Evolutionary conservation across 1,140 invertebrate genomes (phyloP).

Genomic region (Cepaea nemoralis): DNA sequence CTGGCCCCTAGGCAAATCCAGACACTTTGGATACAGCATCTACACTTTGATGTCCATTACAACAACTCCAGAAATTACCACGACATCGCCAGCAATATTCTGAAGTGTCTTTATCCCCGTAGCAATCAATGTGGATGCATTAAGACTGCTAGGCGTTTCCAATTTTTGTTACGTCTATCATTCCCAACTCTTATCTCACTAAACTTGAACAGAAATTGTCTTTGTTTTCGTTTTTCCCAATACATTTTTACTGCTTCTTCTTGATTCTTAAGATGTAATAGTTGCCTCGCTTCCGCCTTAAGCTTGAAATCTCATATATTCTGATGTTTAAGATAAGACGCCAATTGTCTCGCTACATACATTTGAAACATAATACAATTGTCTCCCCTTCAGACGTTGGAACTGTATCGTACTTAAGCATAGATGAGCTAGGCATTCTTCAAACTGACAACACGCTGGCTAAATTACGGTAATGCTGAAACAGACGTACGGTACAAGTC

Average conservation of each 20-base stretch:
- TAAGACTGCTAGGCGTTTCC: neutral
- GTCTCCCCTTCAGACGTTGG: no score
- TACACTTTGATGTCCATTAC: conserved; percentile 15
- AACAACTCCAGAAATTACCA: neutral
- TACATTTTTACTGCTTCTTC: neutral
- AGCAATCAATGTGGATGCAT: conserved; percentile 8
- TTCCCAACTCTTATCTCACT: neutral
- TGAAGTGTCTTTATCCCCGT: conserved; percentile 9
- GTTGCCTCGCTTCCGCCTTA: neutral
- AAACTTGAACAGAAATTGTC: neutral
- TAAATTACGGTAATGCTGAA: neutral
- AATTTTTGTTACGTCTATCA: neutral
- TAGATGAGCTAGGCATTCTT: neutral
- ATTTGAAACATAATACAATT: no score
- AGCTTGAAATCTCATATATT: neutral
- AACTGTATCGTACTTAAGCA: neutral
- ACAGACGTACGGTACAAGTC: neutral
- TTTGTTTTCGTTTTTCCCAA: neutral
- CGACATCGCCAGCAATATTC: neutral
- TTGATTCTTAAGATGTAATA: conserved; percentile 14
- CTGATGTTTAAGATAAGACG: neutral
- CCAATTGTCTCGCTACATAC: neutral
- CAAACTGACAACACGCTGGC: neutral
- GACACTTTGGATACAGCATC: neutral
- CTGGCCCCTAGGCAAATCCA: conserved; percentile 3